phyloP scores from a whole-genome alignment of 1,140 invertebrate species.

The Chrysomallon squamiferum region DNA sequence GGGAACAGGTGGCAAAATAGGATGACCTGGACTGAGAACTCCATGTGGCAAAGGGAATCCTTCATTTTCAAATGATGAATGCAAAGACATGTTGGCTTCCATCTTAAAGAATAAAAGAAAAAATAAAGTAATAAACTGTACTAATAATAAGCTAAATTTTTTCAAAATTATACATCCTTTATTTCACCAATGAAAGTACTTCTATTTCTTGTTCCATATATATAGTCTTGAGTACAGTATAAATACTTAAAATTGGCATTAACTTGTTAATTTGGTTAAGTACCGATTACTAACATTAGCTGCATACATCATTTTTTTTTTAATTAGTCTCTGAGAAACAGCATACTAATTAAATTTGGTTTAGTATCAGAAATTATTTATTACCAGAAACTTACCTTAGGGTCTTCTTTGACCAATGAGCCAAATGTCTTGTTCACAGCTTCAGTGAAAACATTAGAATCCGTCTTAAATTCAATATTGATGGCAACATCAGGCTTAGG shows the following conservation, averaged over 20 bases:
- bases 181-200: no score
- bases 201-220: no score
- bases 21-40: slow-evolving; percentile 57
- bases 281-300: no score
- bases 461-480: slow-evolving; percentile 82
- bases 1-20: slow-evolving; percentile 23
- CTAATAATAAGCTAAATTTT: no score
- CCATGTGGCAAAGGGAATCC: slow-evolving; percentile 61
- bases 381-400: slow-evolving; percentile 25
- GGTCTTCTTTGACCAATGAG: slow-evolving; percentile 46
- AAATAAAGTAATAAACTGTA: no score
- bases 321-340: no score
- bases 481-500: slow-evolving; percentile 80
- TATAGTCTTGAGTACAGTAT: no score
- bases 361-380: neutral
- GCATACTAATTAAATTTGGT: no score
- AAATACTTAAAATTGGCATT: no score
- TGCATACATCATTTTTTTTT: no score
- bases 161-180: no score
- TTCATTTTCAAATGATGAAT: slow-evolving; percentile 62
- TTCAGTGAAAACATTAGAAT: slow-evolving; percentile 79
- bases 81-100: slow-evolving; percentile 47
- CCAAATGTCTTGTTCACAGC: slow-evolving; percentile 66
- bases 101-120: slow-evolving; percentile 5
- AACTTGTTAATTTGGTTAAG: no score